Evolutionary conservation across 2,888 invertebrate genomes (phyloP).

Genomic region (Entomobrya proxima): DNA sequence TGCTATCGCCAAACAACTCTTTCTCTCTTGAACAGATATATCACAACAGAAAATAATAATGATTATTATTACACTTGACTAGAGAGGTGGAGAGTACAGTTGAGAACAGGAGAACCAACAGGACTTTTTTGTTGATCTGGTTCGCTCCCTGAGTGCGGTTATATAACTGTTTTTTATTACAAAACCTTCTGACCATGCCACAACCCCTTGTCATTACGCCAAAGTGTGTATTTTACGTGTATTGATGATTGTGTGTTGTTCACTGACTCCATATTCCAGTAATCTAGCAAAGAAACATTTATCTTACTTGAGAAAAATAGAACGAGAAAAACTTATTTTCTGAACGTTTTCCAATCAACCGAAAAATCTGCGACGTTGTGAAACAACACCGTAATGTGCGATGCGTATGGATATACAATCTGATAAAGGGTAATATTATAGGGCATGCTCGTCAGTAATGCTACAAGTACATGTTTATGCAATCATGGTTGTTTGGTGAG

Average conservation of each 20-base stretch:
- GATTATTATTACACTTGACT: slow-evolving; percentile 61
- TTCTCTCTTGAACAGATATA: slow-evolving; percentile 41
- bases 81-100: background rate
- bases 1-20: slow-evolving; percentile 44
- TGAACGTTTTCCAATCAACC: slow-evolving; percentile 50
- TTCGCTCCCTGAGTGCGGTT: background rate
- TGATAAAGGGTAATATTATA: background rate
- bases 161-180: slow-evolving; percentile 22
- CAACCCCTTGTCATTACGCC: slow-evolving; percentile 8
- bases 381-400: background rate
- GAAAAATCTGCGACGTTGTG: slow-evolving; percentile 58
- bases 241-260: slow-evolving; percentile 15
- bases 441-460: background rate
- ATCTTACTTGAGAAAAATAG: slow-evolving; percentile 22
- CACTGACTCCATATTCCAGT: background rate
- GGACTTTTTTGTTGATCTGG: slow-evolving; percentile 14
- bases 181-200: slow-evolving; percentile 33
- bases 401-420: background rate
- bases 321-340: slow-evolving; percentile 18
- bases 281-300: slow-evolving; percentile 12
- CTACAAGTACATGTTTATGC: no score
- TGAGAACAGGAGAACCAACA: background rate
- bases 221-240: background rate
- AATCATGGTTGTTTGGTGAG: no score
- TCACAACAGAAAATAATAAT: slow-evolving; percentile 62